A percentile compares a stretch with the other conserved stretches of the same genome.
These are phyloP conservation scores for Oeneis ivallda DNA, from an alignment of 2,888 invertebrate genomes.

Conservation along the genomic window DNA sequence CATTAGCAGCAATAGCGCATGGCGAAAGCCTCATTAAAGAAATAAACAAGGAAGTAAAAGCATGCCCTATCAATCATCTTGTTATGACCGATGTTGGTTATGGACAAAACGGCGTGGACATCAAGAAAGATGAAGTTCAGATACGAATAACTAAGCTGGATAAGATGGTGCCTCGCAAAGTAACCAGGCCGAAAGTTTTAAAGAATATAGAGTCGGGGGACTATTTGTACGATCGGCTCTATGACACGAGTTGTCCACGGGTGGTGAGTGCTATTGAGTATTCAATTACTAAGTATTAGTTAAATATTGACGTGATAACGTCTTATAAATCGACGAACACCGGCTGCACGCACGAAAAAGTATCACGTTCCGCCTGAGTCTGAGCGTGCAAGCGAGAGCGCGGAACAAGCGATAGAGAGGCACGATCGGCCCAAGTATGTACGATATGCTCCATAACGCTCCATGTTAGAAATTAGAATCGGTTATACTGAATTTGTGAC, in stretches of 20 bases:
- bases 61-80: constrained; percentile 56
- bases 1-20: constrained; percentile 42
- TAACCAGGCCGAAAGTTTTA: constrained; percentile 66
- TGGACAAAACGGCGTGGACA: constrained; percentile 33
- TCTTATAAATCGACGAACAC: too few species aligned
- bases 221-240: constrained; percentile 69
- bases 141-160: constrained; percentile 44
- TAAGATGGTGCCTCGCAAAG: constrained; percentile 55
- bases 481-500: too few species aligned
- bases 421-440: too few species aligned
- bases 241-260: constrained; percentile 64
- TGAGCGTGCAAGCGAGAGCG: too few species aligned
- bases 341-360: too few species aligned
- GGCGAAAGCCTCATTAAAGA: constrained; percentile 47
- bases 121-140: constrained; percentile 27
- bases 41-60: constrained; percentile 44
- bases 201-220: constrained; percentile 65
- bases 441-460: too few species aligned
- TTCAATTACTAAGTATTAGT: not conserved
- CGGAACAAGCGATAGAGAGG: too few species aligned
- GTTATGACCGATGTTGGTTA: constrained; percentile 32
- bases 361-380: too few species aligned
- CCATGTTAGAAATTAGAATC: too few species aligned
- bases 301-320: too few species aligned
- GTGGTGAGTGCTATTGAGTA: constrained; percentile 54